Percentiles rank a stretch among this genome's conserved stretches.
phyloP scores from a whole-genome alignment of 2,113 vertebrate species.

The Anolis carolinensis region DNA sequence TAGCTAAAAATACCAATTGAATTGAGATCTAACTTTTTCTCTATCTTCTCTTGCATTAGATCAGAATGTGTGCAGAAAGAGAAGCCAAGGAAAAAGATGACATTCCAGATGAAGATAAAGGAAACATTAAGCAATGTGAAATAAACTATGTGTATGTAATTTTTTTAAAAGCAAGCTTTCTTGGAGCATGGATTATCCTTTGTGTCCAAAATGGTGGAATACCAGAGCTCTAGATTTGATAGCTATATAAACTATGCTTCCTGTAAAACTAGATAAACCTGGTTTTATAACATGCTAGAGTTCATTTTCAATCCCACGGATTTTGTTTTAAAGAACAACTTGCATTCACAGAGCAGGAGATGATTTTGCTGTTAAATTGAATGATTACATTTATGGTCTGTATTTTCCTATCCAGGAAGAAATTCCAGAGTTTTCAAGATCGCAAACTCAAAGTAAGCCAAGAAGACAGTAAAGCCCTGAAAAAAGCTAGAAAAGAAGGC shows the following conservation, averaged over 20 bases:
- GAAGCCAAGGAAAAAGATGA: conserved; percentile 89
- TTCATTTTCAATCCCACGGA: neutral
- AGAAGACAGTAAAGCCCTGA: conserved; percentile 83
- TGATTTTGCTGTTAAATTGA: neutral
- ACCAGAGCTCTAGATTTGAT: neutral
- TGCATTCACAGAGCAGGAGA: no score
- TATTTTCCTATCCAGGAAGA: conserved; percentile 81
- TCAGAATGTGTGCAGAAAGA: conserved; percentile 87
- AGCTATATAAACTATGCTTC: neutral
- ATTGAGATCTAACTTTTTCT: neutral
- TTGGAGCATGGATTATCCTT: neutral
- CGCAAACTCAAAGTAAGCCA: conserved; percentile 92
- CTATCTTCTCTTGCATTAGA: conserved; percentile 74
- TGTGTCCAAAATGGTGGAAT: neutral
- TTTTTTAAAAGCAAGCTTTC: neutral
- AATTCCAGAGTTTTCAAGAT: conserved; percentile 99
- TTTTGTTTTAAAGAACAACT: no score
- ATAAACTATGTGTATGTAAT: conserved; percentile 93
- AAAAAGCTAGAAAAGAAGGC: conserved; percentile 90
- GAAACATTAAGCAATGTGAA: conserved; percentile 95
- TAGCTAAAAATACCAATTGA: no score
- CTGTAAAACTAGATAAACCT: neutral
- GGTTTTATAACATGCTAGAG: neutral
- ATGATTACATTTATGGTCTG: accelerated
- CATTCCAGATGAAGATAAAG: conserved; percentile 92